Evolutionary conservation across 1,140 invertebrate genomes (phyloP), one percentile per base, ranked within the genome.

Genomic region (Phenacoccus solenopsis): DNA sequence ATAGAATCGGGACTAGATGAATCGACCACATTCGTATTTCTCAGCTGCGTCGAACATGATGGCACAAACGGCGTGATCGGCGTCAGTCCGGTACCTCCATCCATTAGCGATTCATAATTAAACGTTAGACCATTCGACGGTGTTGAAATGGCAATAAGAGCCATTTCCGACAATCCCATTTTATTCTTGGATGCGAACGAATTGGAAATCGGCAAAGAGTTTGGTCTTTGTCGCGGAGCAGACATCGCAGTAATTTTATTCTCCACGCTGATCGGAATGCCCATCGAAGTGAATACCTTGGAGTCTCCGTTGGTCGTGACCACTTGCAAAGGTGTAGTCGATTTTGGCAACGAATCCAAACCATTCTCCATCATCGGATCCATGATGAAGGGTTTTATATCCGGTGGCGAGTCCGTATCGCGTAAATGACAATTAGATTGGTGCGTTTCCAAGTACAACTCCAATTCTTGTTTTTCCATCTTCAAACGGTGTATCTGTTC

Each of bases 61-160:
- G 59, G 59, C 22, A 64, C 20, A 9, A 64, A 10, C 2, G 22
- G 1, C 2, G 61, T 20, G 24, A 86, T 86, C 0, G 92, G 92
- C 4, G 92, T 94, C 12, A 95, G 81, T 0, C 93, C 93, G 4
- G 93, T 95, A 70, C 92, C 92, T 59, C 91, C 91, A 74, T 94
- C 92, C 88, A 96, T 94, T 69, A 96, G 83, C 61, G 90, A 91
- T 73, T 96, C 93, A 76, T 95, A 95, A 78, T 93, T 93, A 77
- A 94, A 93, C 30, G 86, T 85, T 71, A 93, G 88, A 24, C 91
- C 92, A 73, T 85, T 88, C 68, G 91, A 92, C 0, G 93, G 94
- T 1, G 93, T 96, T 69, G 87, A 89, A 70, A 95, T 93, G 67
- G 90, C 84, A 68, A 94, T 83, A 25, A 90, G 91, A 16, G 86